These are phyloP conservation scores for Hypotaenidia philippensis DNA, from an alignment of 2,797 vertebrate genomes.

Conservation along the genomic window DNA sequence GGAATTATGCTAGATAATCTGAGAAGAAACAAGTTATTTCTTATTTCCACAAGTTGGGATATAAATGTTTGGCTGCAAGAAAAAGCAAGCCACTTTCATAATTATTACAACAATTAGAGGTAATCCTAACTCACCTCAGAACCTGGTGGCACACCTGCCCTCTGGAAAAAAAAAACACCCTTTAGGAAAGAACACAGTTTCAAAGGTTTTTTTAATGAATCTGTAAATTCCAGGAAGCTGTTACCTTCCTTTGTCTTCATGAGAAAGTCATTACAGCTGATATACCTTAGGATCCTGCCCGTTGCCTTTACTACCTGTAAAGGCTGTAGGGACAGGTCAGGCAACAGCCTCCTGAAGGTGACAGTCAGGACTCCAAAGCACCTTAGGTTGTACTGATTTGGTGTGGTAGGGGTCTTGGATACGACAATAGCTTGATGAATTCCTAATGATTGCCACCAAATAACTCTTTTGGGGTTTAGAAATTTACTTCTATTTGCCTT, in stretches of 20 bases:
- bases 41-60: neutral
- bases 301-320: neutral
- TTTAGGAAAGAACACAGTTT: neutral
- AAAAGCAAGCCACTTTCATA: neutral
- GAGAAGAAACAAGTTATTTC: conserved; percentile 30
- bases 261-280: neutral
- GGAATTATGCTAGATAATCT: neutral
- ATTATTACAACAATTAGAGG: neutral
- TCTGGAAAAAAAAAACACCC: neutral
- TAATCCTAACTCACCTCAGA: neutral
- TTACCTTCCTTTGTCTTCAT: neutral
- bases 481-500: neutral
- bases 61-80: neutral
- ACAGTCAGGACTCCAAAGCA: neutral
- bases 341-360: neutral
- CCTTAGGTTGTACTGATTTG: neutral
- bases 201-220: neutral
- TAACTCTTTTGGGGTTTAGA: neutral
- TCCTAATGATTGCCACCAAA: neutral
- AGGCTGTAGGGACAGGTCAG: neutral
- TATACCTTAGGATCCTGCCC: neutral
- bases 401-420: neutral
- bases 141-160: neutral
- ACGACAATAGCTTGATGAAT: neutral
- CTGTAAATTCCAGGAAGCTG: neutral